Evolutionary conservation across 2,888 invertebrate genomes (phyloP).

Genomic region (Melitaea athalia): DNA sequence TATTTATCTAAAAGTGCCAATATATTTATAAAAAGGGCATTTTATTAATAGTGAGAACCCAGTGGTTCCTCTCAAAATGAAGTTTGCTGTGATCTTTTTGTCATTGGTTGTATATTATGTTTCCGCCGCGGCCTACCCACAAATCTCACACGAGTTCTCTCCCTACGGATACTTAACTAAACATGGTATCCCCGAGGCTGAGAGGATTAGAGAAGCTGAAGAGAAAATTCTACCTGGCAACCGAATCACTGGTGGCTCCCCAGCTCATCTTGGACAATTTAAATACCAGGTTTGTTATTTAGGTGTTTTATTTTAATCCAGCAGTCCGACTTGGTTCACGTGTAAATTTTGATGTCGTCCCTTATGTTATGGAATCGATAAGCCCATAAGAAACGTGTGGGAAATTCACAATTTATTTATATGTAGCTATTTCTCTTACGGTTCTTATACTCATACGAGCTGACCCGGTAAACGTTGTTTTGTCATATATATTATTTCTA

Average conservation of each 20-base stretch:
- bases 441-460: no score
- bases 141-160: conserved; percentile 28
- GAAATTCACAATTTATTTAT: no score
- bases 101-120: conserved; percentile 19
- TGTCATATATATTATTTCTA: no score
- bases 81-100: conserved; percentile 30
- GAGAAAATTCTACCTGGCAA: conserved; percentile 41
- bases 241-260: conserved; percentile 53
- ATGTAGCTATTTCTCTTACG: no score
- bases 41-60: conserved; percentile 2
- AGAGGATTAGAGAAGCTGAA: conserved; percentile 52
- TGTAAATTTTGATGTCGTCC: no score
- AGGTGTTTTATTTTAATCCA: no score
- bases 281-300: conserved; percentile 23
- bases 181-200: conserved; percentile 54
- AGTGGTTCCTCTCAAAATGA: conserved; percentile 33
- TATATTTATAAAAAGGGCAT: conserved; percentile 27
- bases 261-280: conserved; percentile 25
- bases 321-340: no score
- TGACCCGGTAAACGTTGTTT: no score
- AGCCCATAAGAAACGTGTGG: no score
- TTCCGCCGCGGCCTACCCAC: conserved; percentile 8
- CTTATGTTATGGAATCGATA: no score
- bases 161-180: conserved; percentile 54
- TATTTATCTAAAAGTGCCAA: conserved; percentile 13